Conservation (phyloP, 2,113 vertebrate genomes). For the Phylloscopus whistleri region DNA sequence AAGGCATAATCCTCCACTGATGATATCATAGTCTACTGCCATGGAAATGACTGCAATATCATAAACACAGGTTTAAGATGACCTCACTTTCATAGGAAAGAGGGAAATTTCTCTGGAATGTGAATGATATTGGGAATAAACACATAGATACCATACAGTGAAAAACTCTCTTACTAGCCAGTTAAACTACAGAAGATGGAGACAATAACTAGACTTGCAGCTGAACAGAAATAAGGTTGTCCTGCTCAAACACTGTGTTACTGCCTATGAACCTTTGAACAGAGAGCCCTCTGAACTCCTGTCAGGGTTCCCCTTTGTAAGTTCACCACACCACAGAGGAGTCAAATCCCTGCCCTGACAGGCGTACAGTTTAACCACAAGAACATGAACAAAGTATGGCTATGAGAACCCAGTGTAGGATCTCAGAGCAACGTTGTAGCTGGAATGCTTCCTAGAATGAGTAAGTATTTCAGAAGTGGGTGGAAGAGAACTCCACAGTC, state of each 20-base stretch:
- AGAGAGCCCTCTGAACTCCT: background rate
- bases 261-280: background rate
- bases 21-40: slow-evolving; percentile 73
- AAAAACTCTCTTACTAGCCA: background rate
- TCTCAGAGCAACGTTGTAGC: slow-evolving; percentile 25
- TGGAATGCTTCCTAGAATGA: slow-evolving; percentile 61
- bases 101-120: slow-evolving; percentile 39
- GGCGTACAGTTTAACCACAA: slow-evolving; percentile 46
- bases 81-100: slow-evolving; percentile 57
- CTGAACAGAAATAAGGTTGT: background rate
- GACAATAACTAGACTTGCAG: background rate
- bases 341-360: slow-evolving; percentile 31
- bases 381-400: slow-evolving; percentile 12
- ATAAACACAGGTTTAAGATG: slow-evolving; percentile 68
- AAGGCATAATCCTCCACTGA: slow-evolving; percentile 51
- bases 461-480: slow-evolving; percentile 54
- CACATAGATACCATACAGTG: background rate
- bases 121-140: slow-evolving; percentile 28
- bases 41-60: slow-evolving; percentile 64
- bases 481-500: slow-evolving; percentile 46
- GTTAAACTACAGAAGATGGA: background rate
- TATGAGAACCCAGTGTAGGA: slow-evolving; percentile 28
- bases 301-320: background rate
- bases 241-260: background rate
- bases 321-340: background rate